Evolutionary conservation across 1,140 invertebrate species (phyloP).

Genomic region (Eriocheir sinensis): DNA sequence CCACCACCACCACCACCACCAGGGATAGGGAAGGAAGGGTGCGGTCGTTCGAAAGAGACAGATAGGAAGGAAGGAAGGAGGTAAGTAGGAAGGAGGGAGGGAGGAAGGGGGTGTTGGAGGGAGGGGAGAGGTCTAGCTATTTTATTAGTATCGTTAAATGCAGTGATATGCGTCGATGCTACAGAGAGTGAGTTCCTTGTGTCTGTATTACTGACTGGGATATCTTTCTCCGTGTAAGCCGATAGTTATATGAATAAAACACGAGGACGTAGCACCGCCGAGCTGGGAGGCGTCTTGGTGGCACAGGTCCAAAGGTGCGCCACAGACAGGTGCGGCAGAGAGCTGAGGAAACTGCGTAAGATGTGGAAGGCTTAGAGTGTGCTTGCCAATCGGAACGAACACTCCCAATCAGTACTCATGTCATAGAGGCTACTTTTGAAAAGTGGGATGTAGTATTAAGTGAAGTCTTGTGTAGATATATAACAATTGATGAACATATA

Average conservation of each 20-base stretch:
- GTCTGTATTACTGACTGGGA: background rate
- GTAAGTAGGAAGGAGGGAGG: background rate
- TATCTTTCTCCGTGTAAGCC: background rate
- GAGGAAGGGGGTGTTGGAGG: background rate
- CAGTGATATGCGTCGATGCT: background rate
- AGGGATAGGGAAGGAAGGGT: background rate
- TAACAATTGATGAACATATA: no score
- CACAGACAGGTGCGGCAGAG: background rate
- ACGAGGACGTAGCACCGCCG: background rate
- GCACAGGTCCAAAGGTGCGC: background rate
- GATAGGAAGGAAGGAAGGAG: slow-evolving; percentile 11
- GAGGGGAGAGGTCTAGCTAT: background rate
- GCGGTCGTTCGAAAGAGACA: background rate
- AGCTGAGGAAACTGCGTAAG: background rate
- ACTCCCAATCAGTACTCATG: no score
- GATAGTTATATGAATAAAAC: background rate
- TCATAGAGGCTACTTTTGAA: no score
- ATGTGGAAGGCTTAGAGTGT: background rate
- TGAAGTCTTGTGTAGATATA: no score
- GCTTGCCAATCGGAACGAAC: no score
- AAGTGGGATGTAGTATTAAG: no score
- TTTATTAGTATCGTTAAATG: slow-evolving; percentile 1
- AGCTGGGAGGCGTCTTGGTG: background rate
- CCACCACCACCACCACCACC: no score
- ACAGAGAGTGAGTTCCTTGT: background rate